phyloP scores from a whole-genome alignment of 2,888 invertebrate species.

The Amiota mariae region DNA sequence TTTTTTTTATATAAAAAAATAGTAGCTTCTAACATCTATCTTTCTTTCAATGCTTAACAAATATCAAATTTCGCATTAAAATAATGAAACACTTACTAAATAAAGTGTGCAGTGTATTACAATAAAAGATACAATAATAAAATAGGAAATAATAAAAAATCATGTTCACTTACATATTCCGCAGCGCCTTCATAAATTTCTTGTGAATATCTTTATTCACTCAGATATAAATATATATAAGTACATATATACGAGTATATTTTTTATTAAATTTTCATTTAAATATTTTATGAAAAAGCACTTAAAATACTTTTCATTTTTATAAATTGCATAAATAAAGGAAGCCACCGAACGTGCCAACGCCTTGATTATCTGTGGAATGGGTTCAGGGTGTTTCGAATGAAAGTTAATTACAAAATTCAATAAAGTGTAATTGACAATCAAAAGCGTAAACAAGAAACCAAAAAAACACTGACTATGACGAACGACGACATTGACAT shows the following conservation, averaged over 20 bases:
- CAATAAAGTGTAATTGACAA: slow-evolving; percentile 24
- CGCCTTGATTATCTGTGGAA: not conserved
- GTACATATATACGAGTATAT: too few species aligned
- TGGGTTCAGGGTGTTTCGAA: not conserved
- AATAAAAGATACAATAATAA: too few species aligned
- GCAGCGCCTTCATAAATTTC: too few species aligned
- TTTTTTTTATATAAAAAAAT: too few species aligned
- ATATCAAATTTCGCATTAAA: too few species aligned
- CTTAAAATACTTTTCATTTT: slow-evolving; percentile 23
- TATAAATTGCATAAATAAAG: slow-evolving; percentile 15
- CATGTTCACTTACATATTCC: slow-evolving; percentile 8
- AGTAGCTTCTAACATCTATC: too few species aligned
- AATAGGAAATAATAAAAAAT: not conserved
- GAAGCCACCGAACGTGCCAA: not conserved
- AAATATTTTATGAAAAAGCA: slow-evolving; percentile 14
- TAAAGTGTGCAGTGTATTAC: too few species aligned
- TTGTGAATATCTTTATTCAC: too few species aligned
- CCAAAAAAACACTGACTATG: not conserved
- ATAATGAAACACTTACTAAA: too few species aligned
- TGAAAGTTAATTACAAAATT: slow-evolving; percentile 27
- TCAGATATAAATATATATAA: too few species aligned
- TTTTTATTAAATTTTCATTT: slow-evolving; percentile 15
- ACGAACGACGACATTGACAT: too few species aligned
- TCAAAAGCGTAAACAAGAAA: slow-evolving; percentile 1
- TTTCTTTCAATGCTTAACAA: too few species aligned